These are phyloP conservation scores for Strix uralensis DNA, from an alignment of 2,113 vertebrate genomes.

Conservation along the genomic window DNA sequence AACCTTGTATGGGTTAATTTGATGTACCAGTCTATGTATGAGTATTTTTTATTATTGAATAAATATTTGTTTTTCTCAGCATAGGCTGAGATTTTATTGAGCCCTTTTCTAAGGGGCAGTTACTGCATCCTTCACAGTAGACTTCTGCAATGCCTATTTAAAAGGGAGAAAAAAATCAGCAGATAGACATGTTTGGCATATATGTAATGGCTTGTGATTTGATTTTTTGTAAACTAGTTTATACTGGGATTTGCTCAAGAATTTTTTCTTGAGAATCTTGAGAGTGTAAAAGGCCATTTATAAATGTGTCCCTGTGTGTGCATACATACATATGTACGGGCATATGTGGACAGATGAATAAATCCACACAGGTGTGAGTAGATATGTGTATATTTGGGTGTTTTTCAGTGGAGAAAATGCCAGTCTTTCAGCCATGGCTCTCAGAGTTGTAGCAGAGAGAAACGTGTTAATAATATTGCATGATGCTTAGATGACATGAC, in stretches of 20 bases:
- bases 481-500: not conserved
- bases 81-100: not conserved
- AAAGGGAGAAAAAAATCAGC: not conserved
- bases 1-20: not conserved
- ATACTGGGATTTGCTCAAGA: not conserved
- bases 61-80: not conserved
- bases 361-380: not conserved
- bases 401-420: not conserved
- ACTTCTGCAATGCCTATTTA: not conserved
- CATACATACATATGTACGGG: not conserved
- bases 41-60: not conserved
- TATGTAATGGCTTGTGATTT: not conserved
- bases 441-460: not conserved
- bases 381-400: not conserved
- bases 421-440: not conserved
- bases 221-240: not conserved
- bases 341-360: rapidly evolving
- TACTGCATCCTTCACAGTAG: not conserved
- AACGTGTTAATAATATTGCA: not conserved
- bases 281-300: not conserved
- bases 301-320: not conserved
- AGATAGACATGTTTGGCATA: not conserved
- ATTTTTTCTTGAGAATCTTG: not conserved
- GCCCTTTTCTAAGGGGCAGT: not conserved
- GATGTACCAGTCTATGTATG: not conserved